Percentiles rank a stretch among this genome's conserved stretches.
phyloP scores from a whole-genome alignment of 2,888 invertebrate genomes.

The Cheilosia pagana region DNA sequence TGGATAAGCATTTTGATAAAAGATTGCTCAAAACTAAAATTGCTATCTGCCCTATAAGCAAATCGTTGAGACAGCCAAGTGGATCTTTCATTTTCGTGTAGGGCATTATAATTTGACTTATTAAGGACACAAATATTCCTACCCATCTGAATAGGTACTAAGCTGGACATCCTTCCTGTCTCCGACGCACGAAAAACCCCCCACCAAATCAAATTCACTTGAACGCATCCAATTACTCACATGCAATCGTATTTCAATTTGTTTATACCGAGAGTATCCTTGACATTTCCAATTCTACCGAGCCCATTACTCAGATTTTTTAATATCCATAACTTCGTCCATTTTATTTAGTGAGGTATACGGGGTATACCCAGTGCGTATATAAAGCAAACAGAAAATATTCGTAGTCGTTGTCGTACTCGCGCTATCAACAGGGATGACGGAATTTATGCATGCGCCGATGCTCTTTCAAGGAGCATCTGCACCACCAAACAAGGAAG shows the following conservation, averaged over 20 bases:
- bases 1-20: no score
- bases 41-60: no score
- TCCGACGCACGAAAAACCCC: neutral
- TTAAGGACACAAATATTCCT: no score
- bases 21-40: no score
- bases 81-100: no score
- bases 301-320: constrained; percentile 44
- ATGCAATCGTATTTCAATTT: constrained; percentile 34
- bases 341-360: constrained; percentile 2
- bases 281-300: constrained; percentile 11
- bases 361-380: constrained; percentile 35
- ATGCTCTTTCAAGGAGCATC: constrained; percentile 51
- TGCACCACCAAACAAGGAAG: constrained; percentile 21
- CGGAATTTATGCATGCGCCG: constrained; percentile 41
- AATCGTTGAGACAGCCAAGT: no score
- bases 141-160: no score
- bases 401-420: constrained; percentile 7
- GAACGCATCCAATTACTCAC: constrained; percentile 41
- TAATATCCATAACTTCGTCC: constrained; percentile 56
- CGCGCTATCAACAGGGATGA: constrained; percentile 25
- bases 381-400: constrained; percentile 40
- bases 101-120: no score
- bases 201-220: constrained; percentile 2
- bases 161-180: neutral
- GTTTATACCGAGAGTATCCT: constrained; percentile 16